Evolutionary conservation across 2,113 vertebrate species (phyloP).

Genomic region (Lasiurus cinereus): DNA sequence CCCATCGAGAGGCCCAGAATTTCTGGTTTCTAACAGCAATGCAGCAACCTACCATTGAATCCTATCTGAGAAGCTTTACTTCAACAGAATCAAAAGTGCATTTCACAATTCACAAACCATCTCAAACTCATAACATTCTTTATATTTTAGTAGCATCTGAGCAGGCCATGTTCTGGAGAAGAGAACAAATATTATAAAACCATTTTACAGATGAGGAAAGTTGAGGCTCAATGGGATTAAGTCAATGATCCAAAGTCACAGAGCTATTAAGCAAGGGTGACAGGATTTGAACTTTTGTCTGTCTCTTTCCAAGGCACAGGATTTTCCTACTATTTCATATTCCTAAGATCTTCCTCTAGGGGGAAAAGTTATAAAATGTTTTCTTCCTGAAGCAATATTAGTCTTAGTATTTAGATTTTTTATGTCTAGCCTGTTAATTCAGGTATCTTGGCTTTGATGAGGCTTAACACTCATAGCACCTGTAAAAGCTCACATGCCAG

Average conservation of each 20-base stretch:
- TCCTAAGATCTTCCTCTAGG: background rate
- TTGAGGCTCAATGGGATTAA: background rate
- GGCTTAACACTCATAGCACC: background rate
- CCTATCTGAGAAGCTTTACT: background rate
- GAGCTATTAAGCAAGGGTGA: background rate
- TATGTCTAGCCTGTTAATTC: background rate
- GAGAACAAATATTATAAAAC: background rate
- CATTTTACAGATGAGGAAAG: background rate
- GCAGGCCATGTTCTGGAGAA: background rate
- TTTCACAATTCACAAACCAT: background rate
- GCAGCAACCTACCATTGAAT: background rate
- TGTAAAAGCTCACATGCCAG: background rate
- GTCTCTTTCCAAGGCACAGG: background rate
- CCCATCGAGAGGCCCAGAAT: conserved; percentile 36
- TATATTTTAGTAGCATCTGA: background rate
- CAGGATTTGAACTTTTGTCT: background rate
- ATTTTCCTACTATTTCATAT: background rate
- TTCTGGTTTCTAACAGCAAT: conserved; percentile 35
- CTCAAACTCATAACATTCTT: background rate
- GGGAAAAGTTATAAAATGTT: background rate
- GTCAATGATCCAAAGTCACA: background rate
- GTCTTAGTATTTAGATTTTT: background rate
- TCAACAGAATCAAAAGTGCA: background rate
- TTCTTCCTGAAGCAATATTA: background rate
- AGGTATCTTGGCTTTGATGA: background rate